Evolutionary conservation across 2,113 vertebrate genomes (phyloP).

Genomic region (Anolis carolinensis): DNA sequence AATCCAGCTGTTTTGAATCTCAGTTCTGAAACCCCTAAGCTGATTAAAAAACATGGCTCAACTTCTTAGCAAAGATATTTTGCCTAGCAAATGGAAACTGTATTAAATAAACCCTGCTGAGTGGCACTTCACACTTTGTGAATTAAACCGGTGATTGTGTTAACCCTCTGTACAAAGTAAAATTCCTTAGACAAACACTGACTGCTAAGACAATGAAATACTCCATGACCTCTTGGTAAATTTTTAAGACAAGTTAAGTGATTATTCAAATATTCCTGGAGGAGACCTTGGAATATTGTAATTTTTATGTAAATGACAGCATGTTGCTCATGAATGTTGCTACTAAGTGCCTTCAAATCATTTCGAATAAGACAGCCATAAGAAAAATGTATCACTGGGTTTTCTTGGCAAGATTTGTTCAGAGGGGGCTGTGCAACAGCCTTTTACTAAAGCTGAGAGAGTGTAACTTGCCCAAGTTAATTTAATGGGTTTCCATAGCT

Average conservation of each 20-base stretch:
- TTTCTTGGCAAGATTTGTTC: too few relatives aligned
- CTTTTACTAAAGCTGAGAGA: too few relatives aligned
- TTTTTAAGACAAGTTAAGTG: not conserved
- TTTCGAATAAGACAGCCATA: too few relatives aligned
- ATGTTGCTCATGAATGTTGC: too few relatives aligned
- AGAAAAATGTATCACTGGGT: too few relatives aligned
- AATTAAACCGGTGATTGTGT: not conserved
- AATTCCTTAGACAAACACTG: too few relatives aligned
- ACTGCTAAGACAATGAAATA: not conserved
- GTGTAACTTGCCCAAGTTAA: too few relatives aligned
- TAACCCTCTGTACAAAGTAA: not conserved
- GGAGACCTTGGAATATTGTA: not conserved
- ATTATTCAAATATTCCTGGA: too few relatives aligned
- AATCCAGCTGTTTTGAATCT: conserved; percentile 10
- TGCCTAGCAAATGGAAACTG: not conserved
- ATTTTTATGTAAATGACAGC: not conserved
- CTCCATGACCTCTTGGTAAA: too few relatives aligned
- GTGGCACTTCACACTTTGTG: not conserved
- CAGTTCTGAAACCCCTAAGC: not conserved
- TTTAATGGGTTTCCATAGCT: too few relatives aligned
- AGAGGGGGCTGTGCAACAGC: too few relatives aligned
- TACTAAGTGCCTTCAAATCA: too few relatives aligned
- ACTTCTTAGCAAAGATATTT: not conserved
- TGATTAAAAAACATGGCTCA: conserved; percentile 4
- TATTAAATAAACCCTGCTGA: not conserved